Evolutionary conservation across 2,888 invertebrate genomes (phyloP).

Genomic region (Campopleginae sp.): DNA sequence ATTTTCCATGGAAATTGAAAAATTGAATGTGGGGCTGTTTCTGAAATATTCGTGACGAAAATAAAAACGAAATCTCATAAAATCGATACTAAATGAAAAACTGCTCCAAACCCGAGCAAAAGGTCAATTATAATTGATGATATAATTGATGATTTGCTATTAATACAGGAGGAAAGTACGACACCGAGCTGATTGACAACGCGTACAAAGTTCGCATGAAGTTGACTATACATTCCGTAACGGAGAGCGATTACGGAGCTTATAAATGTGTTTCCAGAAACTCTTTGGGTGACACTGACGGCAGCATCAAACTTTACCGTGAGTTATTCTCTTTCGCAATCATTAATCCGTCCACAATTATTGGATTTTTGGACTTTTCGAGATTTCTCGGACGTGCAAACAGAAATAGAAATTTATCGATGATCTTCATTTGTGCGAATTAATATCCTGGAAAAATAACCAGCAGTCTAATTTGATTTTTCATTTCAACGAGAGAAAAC

Average conservation of each 20-base stretch:
- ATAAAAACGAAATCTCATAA: neutral
- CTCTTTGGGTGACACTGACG: constrained; percentile 86
- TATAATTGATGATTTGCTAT: neutral
- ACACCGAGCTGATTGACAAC: constrained; percentile 84
- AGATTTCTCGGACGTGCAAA: neutral
- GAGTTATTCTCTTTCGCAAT: constrained; percentile 74
- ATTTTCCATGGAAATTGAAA: neutral
- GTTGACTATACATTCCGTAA: constrained; percentile 84
- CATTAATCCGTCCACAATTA: neutral
- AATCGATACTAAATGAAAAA: neutral
- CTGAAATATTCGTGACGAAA: neutral
- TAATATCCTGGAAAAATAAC: neutral
- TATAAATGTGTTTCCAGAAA: constrained; percentile 86
- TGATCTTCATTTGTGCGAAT: neutral
- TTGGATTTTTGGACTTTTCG: neutral
- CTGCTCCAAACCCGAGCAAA: neutral
- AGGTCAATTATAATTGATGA: neutral
- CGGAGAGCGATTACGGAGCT: constrained; percentile 84
- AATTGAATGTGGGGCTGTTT: neutral
- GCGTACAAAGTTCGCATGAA: constrained; percentile 86
- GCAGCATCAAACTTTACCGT: constrained; percentile 86
- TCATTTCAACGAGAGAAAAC: neutral
- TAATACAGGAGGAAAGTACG: constrained; percentile 83
- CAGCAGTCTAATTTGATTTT: neutral
- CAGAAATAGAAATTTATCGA: neutral